Conservation (phyloP, 2,797 vertebrate genomes). For the Micromesistius poutassou region DNA sequence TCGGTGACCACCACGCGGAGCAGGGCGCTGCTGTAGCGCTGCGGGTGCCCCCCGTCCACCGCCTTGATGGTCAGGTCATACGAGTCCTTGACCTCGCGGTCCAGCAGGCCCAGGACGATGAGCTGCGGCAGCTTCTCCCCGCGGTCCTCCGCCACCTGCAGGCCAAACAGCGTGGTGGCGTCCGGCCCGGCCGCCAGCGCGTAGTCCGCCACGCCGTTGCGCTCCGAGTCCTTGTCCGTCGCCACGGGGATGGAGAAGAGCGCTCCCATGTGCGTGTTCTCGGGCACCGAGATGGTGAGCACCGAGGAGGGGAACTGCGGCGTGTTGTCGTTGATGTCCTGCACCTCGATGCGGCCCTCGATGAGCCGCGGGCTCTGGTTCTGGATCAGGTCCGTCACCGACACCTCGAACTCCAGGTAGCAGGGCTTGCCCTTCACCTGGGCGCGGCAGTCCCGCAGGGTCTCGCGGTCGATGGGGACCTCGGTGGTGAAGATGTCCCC, state of each 20-base stretch:
- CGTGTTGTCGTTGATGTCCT: conserved; percentile 98
- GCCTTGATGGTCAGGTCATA: conserved; percentile 97
- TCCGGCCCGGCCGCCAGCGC: conserved; percentile 87
- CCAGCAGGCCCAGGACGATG: conserved; percentile 93
- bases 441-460: conserved; percentile 86
- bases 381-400: conserved; percentile 91
- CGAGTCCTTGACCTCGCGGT: conserved; percentile 93
- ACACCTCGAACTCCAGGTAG: conserved; percentile 96
- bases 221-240: conserved; percentile 89
- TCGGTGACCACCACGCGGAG: conserved; percentile 92
- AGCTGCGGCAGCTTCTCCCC: conserved; percentile 95
- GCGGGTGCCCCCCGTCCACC: conserved; percentile 91
- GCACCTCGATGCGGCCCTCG: conserved; percentile 94
- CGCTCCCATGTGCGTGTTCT: conserved; percentile 89
- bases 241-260: conserved; percentile 92
- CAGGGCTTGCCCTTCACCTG: conserved; percentile 83
- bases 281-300: conserved; percentile 91
- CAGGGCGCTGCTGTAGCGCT: conserved; percentile 91
- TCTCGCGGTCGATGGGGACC: conserved; percentile 94
- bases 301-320: conserved; percentile 94
- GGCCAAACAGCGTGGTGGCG: conserved; percentile 88
- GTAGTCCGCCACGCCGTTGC: conserved; percentile 91
- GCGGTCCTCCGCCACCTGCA: conserved; percentile 95
- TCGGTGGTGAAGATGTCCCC: conserved; percentile 99
- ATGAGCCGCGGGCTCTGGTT: conserved; percentile 88